A percentile compares a stretch with the other conserved stretches of the same genome.
These are phyloP conservation scores for Eupithecia tripunctaria DNA, from an alignment of 2,888 invertebrate species.

Conservation along the genomic window DNA sequence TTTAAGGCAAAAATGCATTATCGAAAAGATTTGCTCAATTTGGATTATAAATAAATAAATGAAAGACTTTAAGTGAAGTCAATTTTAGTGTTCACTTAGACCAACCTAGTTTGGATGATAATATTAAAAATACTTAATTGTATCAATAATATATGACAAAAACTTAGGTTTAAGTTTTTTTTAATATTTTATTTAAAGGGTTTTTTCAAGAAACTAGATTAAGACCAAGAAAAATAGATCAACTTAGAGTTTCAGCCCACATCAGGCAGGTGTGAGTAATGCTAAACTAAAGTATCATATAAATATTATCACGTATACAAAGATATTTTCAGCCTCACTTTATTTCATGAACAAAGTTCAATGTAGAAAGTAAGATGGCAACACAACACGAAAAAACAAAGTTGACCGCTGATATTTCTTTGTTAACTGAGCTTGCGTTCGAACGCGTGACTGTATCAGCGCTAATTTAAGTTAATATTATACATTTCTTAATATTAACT, in stretches of 20 bases:
- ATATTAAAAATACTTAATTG: neutral
- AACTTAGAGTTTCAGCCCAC: neutral
- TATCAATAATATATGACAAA: neutral
- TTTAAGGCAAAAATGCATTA: slow-evolving; percentile 13
- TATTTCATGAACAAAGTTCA: neutral
- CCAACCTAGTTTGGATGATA: neutral
- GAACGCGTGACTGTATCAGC: neutral
- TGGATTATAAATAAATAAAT: slow-evolving; percentile 10
- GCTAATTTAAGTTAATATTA: neutral
- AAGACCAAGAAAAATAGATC: neutral
- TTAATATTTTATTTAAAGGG: neutral
- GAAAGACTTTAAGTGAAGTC: neutral
- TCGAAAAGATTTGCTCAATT: slow-evolving; percentile 36
- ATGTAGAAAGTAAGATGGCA: neutral
- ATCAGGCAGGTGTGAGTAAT: too few relatives aligned
- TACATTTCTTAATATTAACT: slow-evolving; percentile 31
- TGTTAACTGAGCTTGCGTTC: neutral
- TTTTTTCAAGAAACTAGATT: neutral
- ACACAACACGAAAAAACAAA: neutral
- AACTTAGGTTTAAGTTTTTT: slow-evolving; percentile 10
- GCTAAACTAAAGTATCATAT: too few relatives aligned
- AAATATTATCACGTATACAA: too few relatives aligned
- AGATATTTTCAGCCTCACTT: neutral
- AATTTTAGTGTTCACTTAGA: neutral
- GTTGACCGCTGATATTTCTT: neutral